Base-by-base conservation (phyloP, 2,113 vertebrate genomes). In the Dissostichus mawsoni region DNA sequence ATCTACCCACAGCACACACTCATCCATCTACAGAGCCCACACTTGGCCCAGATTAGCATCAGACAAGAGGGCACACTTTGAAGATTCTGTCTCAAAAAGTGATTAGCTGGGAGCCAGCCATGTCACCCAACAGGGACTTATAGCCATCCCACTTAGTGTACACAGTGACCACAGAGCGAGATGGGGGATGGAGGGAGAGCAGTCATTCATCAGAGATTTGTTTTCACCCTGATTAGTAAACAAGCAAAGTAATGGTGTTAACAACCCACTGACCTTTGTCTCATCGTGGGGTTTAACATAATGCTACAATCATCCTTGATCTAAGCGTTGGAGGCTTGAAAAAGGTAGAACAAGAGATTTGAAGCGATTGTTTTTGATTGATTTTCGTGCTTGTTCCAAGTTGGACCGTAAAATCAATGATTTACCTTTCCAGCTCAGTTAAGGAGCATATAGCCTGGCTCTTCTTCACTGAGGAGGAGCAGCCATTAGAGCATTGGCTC, bases 31-130 rank as follows among this genome's bases (percentile, higher is more conserved):
- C 67, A 56, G 63, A 87, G 81, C 61, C 66, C 62, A 56, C 57
- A 76, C 78, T 88, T 81, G 80, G 66, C 78, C 59, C 76, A 77
- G 73, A 88, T 90, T 81, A 84, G 83, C 80, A 79, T 90, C 76
- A 89, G 81, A 85, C 71, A 83, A 85, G 81, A 87, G 83, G 82
- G 50, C 78, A 61, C 62, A 69, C 82, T 85, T 88, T 89, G 78
- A 89, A 88, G 74, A 76, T 83, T 82, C 68, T 79, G 81, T 75
- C 80, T 86, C 36, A 84, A 87, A 87, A 89, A 84, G 82, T 74
- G 84, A 90, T 93, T 90, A 86, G 78, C 73, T 75, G 68, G 79
- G 87, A 83, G 76, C 23, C 74, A 48, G 77, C 83, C 66, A 80
- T 70, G 80, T 55, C 69, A 62, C 57, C 76, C 77, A 82, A 72